phyloP scores from a whole-genome alignment of 2,888 invertebrate genomes.

The Eubasilissa splendida region DNA sequence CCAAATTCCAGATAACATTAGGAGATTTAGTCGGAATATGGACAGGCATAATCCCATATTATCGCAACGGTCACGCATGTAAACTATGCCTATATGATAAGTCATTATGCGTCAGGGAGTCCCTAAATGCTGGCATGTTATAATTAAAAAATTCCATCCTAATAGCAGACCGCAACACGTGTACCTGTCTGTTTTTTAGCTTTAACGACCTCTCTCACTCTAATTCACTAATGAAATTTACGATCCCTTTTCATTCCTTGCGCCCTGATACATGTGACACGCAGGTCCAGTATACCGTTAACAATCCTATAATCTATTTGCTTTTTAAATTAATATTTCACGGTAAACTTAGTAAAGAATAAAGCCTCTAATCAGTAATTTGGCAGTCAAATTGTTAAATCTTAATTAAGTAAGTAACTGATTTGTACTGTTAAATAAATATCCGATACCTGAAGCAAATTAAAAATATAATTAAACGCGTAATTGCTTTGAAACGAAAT shows the following conservation, averaged over 20 bases:
- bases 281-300: slow-evolving; percentile 32
- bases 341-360: slow-evolving; percentile 6
- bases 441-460: not conserved
- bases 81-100: slow-evolving; percentile 52
- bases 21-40: slow-evolving; percentile 33
- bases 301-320: slow-evolving; percentile 40
- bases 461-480: too few relatives aligned
- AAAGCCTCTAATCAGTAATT: slow-evolving; percentile 29
- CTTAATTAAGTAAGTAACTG: slow-evolving; percentile 31
- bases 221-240: slow-evolving; percentile 58
- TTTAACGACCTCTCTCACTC: slow-evolving; percentile 55
- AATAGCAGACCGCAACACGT: slow-evolving; percentile 56
- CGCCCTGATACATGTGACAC: slow-evolving; percentile 45
- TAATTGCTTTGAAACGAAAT: too few relatives aligned
- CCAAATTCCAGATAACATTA: slow-evolving; percentile 3
- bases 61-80: slow-evolving; percentile 55
- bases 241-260: slow-evolving; percentile 47
- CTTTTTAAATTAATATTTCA: slow-evolving; percentile 36
- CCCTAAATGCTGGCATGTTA: slow-evolving; percentile 51
- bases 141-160: slow-evolving; percentile 58
- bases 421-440: not conserved
- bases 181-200: slow-evolving; percentile 57
- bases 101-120: slow-evolving; percentile 52
- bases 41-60: slow-evolving; percentile 50
- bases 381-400: slow-evolving; percentile 23